Evolutionary conservation across 2,113 vertebrate species (phyloP).

Genomic region (Coturnix japonica): DNA sequence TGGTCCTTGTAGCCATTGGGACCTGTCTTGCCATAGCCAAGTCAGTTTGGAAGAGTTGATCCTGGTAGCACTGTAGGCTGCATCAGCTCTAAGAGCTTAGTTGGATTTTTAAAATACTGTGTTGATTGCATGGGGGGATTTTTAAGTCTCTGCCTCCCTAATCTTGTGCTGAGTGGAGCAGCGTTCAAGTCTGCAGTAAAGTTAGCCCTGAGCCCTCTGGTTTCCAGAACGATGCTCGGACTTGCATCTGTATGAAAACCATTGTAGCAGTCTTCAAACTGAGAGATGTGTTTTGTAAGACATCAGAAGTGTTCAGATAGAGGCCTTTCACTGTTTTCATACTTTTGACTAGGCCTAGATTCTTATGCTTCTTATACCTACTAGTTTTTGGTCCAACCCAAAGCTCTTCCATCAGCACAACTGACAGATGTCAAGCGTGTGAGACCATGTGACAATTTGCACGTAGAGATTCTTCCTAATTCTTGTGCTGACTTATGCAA

Average conservation of each 20-base stretch:
- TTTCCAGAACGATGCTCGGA: not conserved
- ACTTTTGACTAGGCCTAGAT: not conserved
- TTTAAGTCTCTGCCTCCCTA: not conserved
- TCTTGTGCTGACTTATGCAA: not conserved
- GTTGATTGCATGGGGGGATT: not conserved
- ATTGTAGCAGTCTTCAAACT: not conserved
- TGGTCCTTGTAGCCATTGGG: not conserved
- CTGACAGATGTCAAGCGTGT: not conserved
- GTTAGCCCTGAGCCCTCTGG: not conserved
- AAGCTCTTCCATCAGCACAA: not conserved
- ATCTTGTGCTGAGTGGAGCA: not conserved
- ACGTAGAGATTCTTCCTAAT: not conserved
- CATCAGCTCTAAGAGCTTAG: not conserved
- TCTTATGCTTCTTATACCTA: not conserved
- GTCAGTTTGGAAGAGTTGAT: not conserved
- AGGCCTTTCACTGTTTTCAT: not conserved
- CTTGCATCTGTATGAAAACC: not conserved
- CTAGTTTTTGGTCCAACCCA: not conserved
- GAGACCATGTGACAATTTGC: not conserved
- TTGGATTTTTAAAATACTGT: not conserved
- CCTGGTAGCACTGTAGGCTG: not conserved
- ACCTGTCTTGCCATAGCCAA: not conserved
- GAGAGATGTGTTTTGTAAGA: not conserved
- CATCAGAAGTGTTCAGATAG: rapidly evolving
- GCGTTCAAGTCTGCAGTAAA: not conserved